Percentiles rank a stretch among this genome's conserved stretches.
Conservation (phyloP, 2,113 vertebrate species). For the Platysternon megacephalum region DNA sequence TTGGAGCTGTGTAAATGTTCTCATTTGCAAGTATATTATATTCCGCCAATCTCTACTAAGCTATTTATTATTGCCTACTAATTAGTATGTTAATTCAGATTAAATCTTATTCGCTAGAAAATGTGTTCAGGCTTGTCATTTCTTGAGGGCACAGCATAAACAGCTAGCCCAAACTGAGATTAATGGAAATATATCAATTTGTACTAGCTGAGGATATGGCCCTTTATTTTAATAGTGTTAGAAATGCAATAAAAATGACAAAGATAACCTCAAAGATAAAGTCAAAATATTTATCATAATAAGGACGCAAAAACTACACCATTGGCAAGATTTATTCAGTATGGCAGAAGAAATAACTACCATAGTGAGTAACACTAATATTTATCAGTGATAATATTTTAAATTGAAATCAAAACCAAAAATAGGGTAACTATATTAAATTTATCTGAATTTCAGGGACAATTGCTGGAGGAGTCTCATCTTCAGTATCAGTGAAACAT, state of each 20-base stretch:
- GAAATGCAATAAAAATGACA: not conserved
- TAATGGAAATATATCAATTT: too few species aligned
- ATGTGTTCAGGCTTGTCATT: not conserved
- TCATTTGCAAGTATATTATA: not conserved
- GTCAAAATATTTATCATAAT: not conserved
- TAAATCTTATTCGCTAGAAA: not conserved
- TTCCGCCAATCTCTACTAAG: not conserved
- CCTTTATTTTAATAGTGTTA: not conserved
- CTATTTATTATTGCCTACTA: not conserved
- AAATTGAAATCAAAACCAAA: constrained; percentile 28
- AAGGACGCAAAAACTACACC: not conserved
- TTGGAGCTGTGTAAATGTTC: not conserved
- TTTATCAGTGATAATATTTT: constrained; percentile 12
- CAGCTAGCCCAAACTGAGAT: not conserved
- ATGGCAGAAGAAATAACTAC: constrained; percentile 25
- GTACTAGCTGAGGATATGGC: not conserved
- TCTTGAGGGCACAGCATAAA: not conserved
- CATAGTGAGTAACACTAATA: constrained; percentile 12
- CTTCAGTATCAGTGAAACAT: constrained; percentile 30
- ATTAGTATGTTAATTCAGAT: not conserved
- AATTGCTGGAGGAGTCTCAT: not conserved
- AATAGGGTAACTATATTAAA: not conserved
- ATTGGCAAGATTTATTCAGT: constrained; percentile 9
- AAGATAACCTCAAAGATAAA: not conserved
- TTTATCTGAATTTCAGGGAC: not conserved